Evolutionary conservation across 2,888 invertebrate genomes (phyloP).

Genomic region (Scotopteryx bipunctaria): DNA sequence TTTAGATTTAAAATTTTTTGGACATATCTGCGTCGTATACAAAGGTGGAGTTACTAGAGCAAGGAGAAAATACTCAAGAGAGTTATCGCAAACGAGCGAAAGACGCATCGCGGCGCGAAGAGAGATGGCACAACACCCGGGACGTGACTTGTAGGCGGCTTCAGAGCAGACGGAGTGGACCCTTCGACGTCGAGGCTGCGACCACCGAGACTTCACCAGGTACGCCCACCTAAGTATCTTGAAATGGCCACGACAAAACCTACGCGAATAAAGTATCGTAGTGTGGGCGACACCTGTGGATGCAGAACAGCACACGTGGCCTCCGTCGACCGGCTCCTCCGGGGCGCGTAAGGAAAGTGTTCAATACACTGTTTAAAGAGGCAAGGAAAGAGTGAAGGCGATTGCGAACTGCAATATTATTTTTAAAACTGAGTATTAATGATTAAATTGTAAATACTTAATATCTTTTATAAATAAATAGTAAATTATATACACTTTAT

Average conservation of each 20-base stretch:
- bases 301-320: constrained; percentile 13
- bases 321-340: constrained; percentile 25
- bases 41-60: constrained; percentile 67
- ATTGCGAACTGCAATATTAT: constrained; percentile 80
- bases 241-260: neutral
- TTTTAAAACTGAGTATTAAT: constrained; percentile 67
- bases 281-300: no score
- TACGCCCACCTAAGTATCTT: neutral
- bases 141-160: constrained; percentile 23
- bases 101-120: constrained; percentile 31
- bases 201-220: constrained; percentile 5
- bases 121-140: constrained; percentile 17
- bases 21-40: constrained; percentile 81
- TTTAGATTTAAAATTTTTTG: constrained; percentile 79
- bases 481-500: constrained; percentile 55
- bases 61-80: constrained; percentile 76
- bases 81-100: constrained; percentile 24
- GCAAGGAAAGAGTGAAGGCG: constrained; percentile 49
- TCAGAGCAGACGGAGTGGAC: constrained; percentile 2
- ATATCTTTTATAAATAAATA: constrained; percentile 47
- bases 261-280: neutral
- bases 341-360: constrained; percentile 26
- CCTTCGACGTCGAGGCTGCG: constrained; percentile 9
- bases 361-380: constrained; percentile 32
- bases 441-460: constrained; percentile 67